Evolutionary conservation across 2,888 invertebrate species (phyloP), one percentile per base, ranked within the genome.

Genomic region (Andrena haemorrhoa): DNA sequence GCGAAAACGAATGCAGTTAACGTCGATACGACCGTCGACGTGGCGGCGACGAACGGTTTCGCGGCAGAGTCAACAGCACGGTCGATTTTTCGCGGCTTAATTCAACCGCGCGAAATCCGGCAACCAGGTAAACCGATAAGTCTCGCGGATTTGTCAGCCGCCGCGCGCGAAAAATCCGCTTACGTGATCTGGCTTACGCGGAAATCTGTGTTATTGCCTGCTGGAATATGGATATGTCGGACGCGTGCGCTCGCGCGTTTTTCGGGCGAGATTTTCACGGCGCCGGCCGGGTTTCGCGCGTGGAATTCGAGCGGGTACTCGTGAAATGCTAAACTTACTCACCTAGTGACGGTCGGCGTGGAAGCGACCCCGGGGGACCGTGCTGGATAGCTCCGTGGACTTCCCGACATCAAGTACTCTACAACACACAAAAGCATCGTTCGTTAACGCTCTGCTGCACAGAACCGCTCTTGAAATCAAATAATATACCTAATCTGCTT

Each of bases 331-430:
- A 81, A 41, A 86, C 86, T 90, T 83, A 91, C 91, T 92, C 83
- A 92, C 92, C 92, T 92, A 82, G 92, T 92, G 78, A 92, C 89
- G 60, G 91, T 93, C 79, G 91, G 92, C 81, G 91, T 93, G 77
- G 92, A 90, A 61, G 91, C 92, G 49, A 92, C 91, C 82, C 92
- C 92, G 16, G 92, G 92, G 81, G 92, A 92, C 53, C 92, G 88
- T 49, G 92, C 91, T 23, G 94, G 93, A 88, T 93, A 93, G 78
- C 89, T 93, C 79, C 93, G 90, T 71, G 93, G 93, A 89, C 93
- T 93, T 82, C 93, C 94, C 61, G 93, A 93, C 93, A 94, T 94
- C 89, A 94, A 90, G 90, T 93, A 94, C 89, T 94, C 93, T 94
- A 92, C 33, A 93, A 93, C 88, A 89, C 29, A 86, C 47, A 82